Percentiles rank a stretch among this genome's conserved stretches.
These are phyloP conservation scores for Penelope pileata DNA, from an alignment of 2,113 vertebrate genomes.

Conservation along the genomic window DNA sequence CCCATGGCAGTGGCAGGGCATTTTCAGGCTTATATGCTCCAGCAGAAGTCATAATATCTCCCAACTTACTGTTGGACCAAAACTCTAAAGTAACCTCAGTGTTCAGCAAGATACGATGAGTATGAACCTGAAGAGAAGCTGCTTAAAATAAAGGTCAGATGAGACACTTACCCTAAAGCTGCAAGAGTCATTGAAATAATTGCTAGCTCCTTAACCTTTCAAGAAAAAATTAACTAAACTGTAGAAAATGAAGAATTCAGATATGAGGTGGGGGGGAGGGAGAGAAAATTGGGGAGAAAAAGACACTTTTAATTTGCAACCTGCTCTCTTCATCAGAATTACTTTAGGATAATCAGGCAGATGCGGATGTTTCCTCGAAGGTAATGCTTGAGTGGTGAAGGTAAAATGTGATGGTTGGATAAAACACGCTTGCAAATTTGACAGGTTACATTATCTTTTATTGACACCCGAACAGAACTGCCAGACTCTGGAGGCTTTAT, in stretches of 20 bases:
- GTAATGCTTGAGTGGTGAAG: slow-evolving; percentile 60
- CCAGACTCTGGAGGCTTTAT: slow-evolving; percentile 58
- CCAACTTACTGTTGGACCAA: not conserved
- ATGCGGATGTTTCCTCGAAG: slow-evolving; percentile 68
- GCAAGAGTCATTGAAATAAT: slow-evolving; percentile 57
- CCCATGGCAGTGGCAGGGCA: not conserved
- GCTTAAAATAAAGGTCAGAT: slow-evolving; percentile 54
- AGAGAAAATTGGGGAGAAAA: slow-evolving; percentile 16
- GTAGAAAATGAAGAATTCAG: slow-evolving; percentile 41
- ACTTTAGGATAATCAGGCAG: slow-evolving; percentile 67
- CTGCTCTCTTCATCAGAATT: slow-evolving; percentile 68
- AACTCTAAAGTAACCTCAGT: not conserved
- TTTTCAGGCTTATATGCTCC: not conserved
- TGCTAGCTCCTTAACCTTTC: slow-evolving; percentile 67
- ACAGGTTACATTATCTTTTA: slow-evolving; percentile 72
- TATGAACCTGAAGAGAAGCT: not conserved
- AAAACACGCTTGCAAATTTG: slow-evolving; percentile 67
- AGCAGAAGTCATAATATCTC: not conserved
- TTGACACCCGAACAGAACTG: slow-evolving; percentile 62
- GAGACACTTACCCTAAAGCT: slow-evolving; percentile 35
- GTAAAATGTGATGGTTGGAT: slow-evolving; percentile 50
- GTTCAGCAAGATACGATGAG: not conserved
- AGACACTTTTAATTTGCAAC: slow-evolving; percentile 62
- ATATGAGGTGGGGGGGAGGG: not conserved
- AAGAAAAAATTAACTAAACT: slow-evolving; percentile 51